Base-by-base conservation (phyloP, 1,140 invertebrate species). In the Pseudomyrmex flavicornis region DNA sequence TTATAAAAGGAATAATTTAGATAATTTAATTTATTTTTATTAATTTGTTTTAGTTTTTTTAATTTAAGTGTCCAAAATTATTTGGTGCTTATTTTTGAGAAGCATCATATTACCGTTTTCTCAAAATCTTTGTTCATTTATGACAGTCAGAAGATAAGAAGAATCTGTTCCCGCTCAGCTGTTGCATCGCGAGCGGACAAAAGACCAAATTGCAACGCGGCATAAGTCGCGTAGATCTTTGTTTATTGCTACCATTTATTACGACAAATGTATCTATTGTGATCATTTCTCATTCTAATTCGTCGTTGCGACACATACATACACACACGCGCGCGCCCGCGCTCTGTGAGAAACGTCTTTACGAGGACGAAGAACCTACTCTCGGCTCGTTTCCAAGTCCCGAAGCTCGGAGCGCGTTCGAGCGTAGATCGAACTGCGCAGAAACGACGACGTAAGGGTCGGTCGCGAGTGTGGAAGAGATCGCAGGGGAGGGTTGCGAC, bases 371-470 rank as follows among this genome's bases (percentile, higher is more conserved):
- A 35, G 35, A 35, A 70, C 0, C 76, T 12, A 62, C 9, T 52
- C 54, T 26, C 22, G 52, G 61, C 85, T 86, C 80, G 61, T 86
- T 85, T 75, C 54, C 76, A 61, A 80, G 66, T 80, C 44, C 58
- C 73, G 48, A 69, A 63, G 75, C 63, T 22, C 58, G 76, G 59
- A 50, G 56, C 82, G 82, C 63, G 74, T 86, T 84, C 63, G 46
- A 80, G 20, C 70, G 22, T 63, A 74, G 83, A 82, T 87, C 85
- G 85, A 88, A 82, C 59, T 76, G 82, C 70, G 75, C 82, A 82
- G 82, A 82, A 87, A 82, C 82, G 85, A 61, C 74, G 68, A 62
- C 61, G 80, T 61, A 68, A 46, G 17, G 44, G 76, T 59, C 76
- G 66, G 26, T 26, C 65, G 61, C 9, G 54, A 79, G 35, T 7